Evolutionary conservation across 2,797 vertebrate species (phyloP).

Genomic region (Dendrocincla fuliginosa): DNA sequence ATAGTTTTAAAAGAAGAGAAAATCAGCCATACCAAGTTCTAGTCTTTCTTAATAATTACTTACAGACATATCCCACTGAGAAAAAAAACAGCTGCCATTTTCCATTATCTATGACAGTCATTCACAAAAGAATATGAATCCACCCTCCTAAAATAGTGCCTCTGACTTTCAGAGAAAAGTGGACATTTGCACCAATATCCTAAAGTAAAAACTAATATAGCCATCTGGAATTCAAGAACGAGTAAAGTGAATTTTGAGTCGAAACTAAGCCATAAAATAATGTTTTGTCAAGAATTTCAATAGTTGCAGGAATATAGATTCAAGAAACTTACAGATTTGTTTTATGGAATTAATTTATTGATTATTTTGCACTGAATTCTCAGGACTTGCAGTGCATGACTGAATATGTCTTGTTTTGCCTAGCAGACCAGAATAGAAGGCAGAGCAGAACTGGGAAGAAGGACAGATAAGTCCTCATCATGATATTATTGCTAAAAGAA

Average conservation of each 20-base stretch:
- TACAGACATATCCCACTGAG: conserved; percentile 39
- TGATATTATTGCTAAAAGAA: neutral
- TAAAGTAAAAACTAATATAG: neutral
- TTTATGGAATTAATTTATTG: neutral
- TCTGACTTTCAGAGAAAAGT: neutral
- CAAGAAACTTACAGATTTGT: neutral
- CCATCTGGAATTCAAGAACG: neutral
- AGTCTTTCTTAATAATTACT: conserved; percentile 56
- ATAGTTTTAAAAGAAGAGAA: conserved; percentile 38
- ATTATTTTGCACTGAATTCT: neutral
- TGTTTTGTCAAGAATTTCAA: neutral
- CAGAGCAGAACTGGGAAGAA: neutral
- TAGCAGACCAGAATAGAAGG: neutral
- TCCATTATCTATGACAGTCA: conserved; percentile 20
- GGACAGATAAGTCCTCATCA: neutral
- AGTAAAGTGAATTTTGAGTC: neutral
- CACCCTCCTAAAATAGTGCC: neutral
- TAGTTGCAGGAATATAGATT: neutral
- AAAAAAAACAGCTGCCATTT: conserved; percentile 50
- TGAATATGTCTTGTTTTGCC: neutral
- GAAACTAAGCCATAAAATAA: neutral
- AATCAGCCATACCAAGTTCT: neutral
- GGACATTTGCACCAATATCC: neutral
- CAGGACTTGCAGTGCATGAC: neutral
- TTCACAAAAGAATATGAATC: neutral